Evolutionary conservation across 2,888 invertebrate species (phyloP).

Genomic region (Dicranocentrus wangi): DNA sequence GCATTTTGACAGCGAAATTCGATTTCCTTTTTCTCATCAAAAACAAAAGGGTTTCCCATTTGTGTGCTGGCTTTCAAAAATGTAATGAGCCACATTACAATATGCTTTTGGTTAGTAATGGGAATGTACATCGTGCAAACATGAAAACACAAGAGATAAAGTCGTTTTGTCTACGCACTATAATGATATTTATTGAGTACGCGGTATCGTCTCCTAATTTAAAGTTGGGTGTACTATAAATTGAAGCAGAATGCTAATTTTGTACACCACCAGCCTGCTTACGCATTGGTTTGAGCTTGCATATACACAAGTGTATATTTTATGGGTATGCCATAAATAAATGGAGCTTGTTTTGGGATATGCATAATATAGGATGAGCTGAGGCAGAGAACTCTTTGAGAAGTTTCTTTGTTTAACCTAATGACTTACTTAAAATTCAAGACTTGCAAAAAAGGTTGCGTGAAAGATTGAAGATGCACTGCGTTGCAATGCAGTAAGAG

Average conservation of each 20-base stretch:
- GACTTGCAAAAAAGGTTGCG: neutral
- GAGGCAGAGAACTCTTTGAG: neutral
- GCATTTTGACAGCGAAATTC: neutral
- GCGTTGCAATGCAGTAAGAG: neutral
- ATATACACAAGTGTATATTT: neutral
- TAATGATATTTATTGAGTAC: too few relatives aligned
- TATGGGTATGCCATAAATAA: neutral
- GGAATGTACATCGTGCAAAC: neutral
- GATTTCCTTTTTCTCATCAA: too few relatives aligned
- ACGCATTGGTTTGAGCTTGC: neutral
- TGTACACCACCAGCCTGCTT: neutral
- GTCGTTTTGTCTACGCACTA: too few relatives aligned
- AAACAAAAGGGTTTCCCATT: too few relatives aligned
- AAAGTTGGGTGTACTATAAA: neutral
- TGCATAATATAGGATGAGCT: neutral
- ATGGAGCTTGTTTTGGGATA: neutral
- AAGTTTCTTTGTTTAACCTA: constrained; percentile 10
- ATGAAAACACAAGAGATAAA: too few relatives aligned
- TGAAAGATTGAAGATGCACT: neutral
- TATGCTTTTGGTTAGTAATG: neutral
- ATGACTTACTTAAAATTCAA: constrained; percentile 1
- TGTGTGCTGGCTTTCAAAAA: too few relatives aligned
- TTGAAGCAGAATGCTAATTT: neutral
- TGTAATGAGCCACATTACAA: neutral
- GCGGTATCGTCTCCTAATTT: too few relatives aligned